These are phyloP conservation scores for Ascaphus truei DNA, from an alignment of 2,113 vertebrate genomes.

Conservation along the genomic window DNA sequence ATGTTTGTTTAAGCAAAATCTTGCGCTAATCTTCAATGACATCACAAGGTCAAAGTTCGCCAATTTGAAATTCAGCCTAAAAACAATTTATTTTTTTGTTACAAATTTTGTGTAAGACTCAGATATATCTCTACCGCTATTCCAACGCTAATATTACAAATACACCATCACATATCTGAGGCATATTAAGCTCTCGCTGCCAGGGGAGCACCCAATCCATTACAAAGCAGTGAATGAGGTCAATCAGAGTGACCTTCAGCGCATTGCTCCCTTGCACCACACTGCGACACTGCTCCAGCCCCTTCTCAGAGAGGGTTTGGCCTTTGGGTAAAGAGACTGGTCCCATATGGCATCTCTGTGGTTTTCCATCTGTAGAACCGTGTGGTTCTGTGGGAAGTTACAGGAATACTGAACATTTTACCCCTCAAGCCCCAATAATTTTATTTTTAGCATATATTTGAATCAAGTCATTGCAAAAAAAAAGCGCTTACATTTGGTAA, in stretches of 20 bases:
- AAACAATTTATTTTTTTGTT: not conserved
- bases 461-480: too few species aligned
- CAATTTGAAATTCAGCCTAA: not conserved
- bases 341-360: too few species aligned
- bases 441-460: too few species aligned
- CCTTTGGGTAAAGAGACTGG: too few species aligned
- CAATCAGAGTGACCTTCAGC: not conserved
- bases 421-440: too few species aligned
- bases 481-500: too few species aligned
- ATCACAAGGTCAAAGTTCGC: not conserved
- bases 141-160: not conserved
- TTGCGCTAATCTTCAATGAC: conserved; percentile 9
- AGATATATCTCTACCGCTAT: not conserved
- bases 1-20: not conserved
- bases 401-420: too few species aligned
- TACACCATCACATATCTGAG: not conserved
- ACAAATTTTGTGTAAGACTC: not conserved
- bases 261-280: not conserved
- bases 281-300: too few species aligned
- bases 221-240: not conserved
- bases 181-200: not conserved
- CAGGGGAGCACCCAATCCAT: not conserved
- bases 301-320: too few species aligned
- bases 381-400: too few species aligned
- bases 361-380: not conserved